Conservation (phyloP, 2,888 invertebrate species). For the Leucophenga montana region DNA sequence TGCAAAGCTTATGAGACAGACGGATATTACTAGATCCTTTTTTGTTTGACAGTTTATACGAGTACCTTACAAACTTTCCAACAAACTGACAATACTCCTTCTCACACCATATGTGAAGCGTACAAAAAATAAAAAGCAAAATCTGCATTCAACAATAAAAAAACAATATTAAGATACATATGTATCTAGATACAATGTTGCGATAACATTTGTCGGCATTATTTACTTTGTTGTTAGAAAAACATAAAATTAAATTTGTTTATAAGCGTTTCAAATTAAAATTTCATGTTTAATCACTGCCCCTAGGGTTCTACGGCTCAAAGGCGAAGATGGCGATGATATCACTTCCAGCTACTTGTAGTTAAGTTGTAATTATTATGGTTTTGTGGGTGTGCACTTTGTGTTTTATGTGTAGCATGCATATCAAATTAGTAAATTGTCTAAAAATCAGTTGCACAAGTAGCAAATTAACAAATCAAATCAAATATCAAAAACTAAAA, state of each 20-base stretch:
- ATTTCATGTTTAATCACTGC: slow-evolving; percentile 13
- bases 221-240: slow-evolving; percentile 1
- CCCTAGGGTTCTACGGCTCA: slow-evolving; percentile 9
- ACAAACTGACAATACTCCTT: no score
- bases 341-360: not conserved
- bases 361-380: not conserved
- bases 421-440: no score
- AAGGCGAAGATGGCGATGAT: not conserved
- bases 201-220: slow-evolving; percentile 11
- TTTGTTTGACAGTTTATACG: no score
- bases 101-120: no score
- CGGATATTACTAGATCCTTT: no score
- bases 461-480: no score
- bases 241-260: not conserved
- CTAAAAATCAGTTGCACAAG: no score
- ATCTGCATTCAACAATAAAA: not conserved
- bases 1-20: no score
- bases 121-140: no score
- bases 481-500: no score
- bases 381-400: slow-evolving; percentile 1
- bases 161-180: not conserved
- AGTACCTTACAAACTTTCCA: no score
- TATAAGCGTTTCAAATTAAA: not conserved
- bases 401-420: not conserved
- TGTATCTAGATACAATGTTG: no score